Base-by-base conservation (phyloP, 1,140 invertebrate species). In the Macrotrachela quadricornifera region DNA sequence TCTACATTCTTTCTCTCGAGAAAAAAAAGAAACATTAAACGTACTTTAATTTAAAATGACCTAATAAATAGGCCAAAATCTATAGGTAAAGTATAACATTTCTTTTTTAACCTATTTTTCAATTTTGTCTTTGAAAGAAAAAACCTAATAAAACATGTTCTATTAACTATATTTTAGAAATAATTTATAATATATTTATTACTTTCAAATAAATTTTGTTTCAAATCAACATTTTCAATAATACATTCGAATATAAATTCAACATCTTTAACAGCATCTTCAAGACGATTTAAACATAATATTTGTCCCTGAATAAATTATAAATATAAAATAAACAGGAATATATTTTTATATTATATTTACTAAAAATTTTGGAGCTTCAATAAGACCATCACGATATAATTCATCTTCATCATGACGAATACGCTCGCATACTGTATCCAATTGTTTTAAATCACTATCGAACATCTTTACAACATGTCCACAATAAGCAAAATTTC, bases 401-500 rank as follows among this genome's bases (percentile, higher is more conserved):
- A 73, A 58, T 10, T 64, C 55, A 49, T 59, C 58, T 53, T 67
- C 69, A 48, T 74, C 72, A 57, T 69, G 67, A 56, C 69, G 62
- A 30, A 73, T 61, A 46, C 67, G 57, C 37, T 62, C 52, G 55
- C 61, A 64, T 0, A 70, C 64, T 46, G 58, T 65, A 56, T 74
- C 64, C 14, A 74, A 57, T 1, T 59, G 52, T 10, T 61, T 54
- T 4, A 62, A 44, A 57, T 66, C 65, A n/a, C 57, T 61, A 52
- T 73, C 72, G 59, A 63, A 67, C 1, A 71, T 62, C 48, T 69
- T 67, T 12, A 74, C 71, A 58, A 68, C 59, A 57, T 74, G 71
- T n/a, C 72, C 72, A 63, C 71, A 66, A 52, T 71, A 72, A 14
- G 72, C 72, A 43, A 73, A 56, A 51, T 71, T 69, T 43, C 71